phyloP scores from a whole-genome alignment of 2,888 invertebrate genomes.

The Ferdinandea cuprea region DNA sequence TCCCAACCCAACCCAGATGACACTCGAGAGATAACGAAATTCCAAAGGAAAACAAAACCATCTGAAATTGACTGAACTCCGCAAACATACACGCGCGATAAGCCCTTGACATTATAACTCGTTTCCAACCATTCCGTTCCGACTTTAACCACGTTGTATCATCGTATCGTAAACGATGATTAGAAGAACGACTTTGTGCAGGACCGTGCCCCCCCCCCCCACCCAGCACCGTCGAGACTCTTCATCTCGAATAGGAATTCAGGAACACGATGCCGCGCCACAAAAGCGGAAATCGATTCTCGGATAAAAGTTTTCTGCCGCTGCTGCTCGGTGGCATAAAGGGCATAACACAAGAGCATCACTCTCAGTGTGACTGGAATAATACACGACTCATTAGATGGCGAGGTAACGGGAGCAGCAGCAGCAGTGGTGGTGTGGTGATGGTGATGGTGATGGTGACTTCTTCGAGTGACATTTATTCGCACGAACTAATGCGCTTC shows the following conservation, averaged over 20 bases:
- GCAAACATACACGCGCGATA: conserved; percentile 40
- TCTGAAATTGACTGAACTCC: conserved; percentile 45
- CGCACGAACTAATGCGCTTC: conserved; percentile 54
- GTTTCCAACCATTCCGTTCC: background rate
- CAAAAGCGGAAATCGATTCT: conserved; percentile 71
- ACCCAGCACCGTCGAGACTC: background rate
- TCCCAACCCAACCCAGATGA: conserved; percentile 9
- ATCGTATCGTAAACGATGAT: conserved; percentile 18
- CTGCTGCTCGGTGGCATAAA: background rate
- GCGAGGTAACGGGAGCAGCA: background rate
- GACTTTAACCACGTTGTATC: conserved; percentile 9
- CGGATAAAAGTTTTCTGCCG: conserved; percentile 23
- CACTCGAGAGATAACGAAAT: conserved; percentile 20
- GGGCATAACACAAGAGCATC: conserved; percentile 10
- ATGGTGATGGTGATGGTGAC: conserved; percentile 4
- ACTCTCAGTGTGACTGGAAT: conserved; percentile 65
- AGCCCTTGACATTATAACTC: conserved; percentile 55
- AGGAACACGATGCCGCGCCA: conserved; percentile 37
- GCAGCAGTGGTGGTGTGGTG: background rate
- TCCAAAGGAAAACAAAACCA: conserved; percentile 43
- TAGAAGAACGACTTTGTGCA: conserved; percentile 33
- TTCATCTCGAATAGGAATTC: conserved; percentile 32
- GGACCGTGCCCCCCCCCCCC: too few species aligned
- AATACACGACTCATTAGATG: conserved; percentile 70
- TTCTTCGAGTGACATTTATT: conserved; percentile 61